Evolutionary conservation across 2,888 invertebrate species (phyloP), one percentile per base, ranked within the genome.

Genomic region (Kuschelorhynchus macadamiae): DNA sequence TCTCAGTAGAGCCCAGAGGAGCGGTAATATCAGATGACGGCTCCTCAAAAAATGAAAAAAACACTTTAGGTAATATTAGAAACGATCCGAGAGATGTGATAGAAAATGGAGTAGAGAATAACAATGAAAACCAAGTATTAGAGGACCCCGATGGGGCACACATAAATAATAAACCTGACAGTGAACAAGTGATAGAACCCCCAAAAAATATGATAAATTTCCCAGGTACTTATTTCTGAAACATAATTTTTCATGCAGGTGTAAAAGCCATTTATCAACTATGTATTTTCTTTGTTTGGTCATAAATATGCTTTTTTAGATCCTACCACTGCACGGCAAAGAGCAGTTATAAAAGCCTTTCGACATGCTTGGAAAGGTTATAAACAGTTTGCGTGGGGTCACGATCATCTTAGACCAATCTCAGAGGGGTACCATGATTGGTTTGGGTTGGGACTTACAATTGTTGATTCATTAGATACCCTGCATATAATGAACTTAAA

Each of bases 401-500:
- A 96, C 78, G 99, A 99, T 81, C 95, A 97, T 80, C 86, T 99
- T 42, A 95, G 93, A 78, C 98, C 99, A 0, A 90, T 98, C 30
- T 91, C 95, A 0, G 92, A 91, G 76, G 87, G 89, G 71, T 90
- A 91, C 67, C 90, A 91, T 55, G 95, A 98, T 80, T 99, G 98
- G 98, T 98, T 99, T 84, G 93, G 93, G 0, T 87, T 98, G 1
- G 98, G 98, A 0, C 87, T 99, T n/a, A 97, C 97, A 0, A 93
- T 99, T 72, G 91, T 99, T 0, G 99, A 99, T 85, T 90, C 95
- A 0, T 84, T 99, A 71, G 99, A 99, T 81, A 98, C 98, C 0
- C 91, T 98, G 80, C 94, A 93, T 76, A 96, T 99, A 66, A 98
- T 98, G 98, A 95, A 94, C 56, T 86, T 99, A 62, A 90, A 90